Evolutionary conservation across 2,113 vertebrate genomes (phyloP), one percentile per base, ranked within the genome.

Genomic region (Meriones unguiculatus): DNA sequence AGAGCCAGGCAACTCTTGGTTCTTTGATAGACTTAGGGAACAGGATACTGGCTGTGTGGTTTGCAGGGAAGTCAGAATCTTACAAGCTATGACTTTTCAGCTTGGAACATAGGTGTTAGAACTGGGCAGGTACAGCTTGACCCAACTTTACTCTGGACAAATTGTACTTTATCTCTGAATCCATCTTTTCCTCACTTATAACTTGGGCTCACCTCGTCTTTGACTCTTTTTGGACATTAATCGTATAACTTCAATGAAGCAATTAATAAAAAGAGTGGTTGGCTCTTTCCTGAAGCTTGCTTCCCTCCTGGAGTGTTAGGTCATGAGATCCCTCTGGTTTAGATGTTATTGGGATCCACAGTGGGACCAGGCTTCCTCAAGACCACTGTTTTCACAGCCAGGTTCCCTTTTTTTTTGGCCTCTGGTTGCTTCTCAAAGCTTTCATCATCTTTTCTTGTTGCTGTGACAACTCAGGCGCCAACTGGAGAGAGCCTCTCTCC

Each of bases 391-490:
- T 76, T 62, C 52, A 50, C 5, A 67, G 32, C 15, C 57, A 94
- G n/a, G 35, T 85, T 32, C 54, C 25, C 22, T 50, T 82, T 70
- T 46, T 46, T 46, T 46, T 82, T 91, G 67, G 77, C 41, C 67
- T 92, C 46, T 86, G 72, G 14, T 72, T 72, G 12, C 20, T 46
- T 92, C 57, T 94, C 64, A 87, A 88, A 64, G 57, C 22, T 93
- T 91, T 89, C 50, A 41, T 96, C 90, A 50, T 93, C 73, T 93
- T 94, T 94, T 93, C 70, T 75, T 86, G 77, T 88, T 81, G 22
- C 78, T 91, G 25, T 80, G 89, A 95, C 41, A 94, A 89, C 90
- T 91, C 72, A 67, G 90, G 59, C 30, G 2, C 59, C 52, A 72
- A 72, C 62, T 72, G 54, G 78, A 95, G 77, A 84, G 15, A 95